phyloP scores from a whole-genome alignment of 2,888 invertebrate genomes.

The Tipula unca region DNA sequence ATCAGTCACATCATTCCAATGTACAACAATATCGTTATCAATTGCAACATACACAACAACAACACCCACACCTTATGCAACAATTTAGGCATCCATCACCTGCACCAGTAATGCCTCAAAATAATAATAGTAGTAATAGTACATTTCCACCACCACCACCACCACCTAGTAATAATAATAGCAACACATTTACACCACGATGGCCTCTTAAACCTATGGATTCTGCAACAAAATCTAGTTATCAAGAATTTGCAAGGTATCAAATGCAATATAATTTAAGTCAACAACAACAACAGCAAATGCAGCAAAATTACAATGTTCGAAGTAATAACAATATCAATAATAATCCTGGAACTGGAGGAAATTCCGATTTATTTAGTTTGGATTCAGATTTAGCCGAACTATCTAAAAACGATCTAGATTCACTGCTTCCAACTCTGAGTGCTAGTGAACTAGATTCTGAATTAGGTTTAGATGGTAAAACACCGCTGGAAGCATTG shows the following conservation, averaged over 20 bases:
- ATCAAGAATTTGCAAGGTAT: conserved; percentile 55
- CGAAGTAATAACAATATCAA: conserved; percentile 27
- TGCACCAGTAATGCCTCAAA: conserved; percentile 21
- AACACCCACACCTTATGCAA: conserved; percentile 23
- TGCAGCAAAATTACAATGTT: conserved; percentile 29
- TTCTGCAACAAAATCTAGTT: conserved; percentile 53
- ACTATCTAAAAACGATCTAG: conserved; percentile 47
- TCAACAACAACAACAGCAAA: conserved; percentile 40
- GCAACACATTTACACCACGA: conserved; percentile 38
- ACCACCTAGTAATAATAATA: conserved; percentile 28
- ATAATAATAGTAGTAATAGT: conserved; percentile 25
- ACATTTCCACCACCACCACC: conserved; percentile 29
- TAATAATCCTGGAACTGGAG: not conserved
- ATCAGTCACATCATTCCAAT: conserved; percentile 17
- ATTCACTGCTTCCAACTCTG: conserved; percentile 54
- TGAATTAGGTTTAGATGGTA: conserved; percentile 38
- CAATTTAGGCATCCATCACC: conserved; percentile 14
- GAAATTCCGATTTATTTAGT: not conserved
- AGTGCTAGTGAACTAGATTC: conserved; percentile 51
- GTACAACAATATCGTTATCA: conserved; percentile 26
- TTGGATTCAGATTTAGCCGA: conserved; percentile 35
- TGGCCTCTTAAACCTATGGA: conserved; percentile 50
- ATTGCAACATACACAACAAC: conserved; percentile 29
- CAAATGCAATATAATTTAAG: conserved; percentile 55
- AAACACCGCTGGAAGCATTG: conserved; percentile 39